phyloP scores from a whole-genome alignment of 2,888 invertebrate genomes.

The Drosophila helvetica region DNA sequence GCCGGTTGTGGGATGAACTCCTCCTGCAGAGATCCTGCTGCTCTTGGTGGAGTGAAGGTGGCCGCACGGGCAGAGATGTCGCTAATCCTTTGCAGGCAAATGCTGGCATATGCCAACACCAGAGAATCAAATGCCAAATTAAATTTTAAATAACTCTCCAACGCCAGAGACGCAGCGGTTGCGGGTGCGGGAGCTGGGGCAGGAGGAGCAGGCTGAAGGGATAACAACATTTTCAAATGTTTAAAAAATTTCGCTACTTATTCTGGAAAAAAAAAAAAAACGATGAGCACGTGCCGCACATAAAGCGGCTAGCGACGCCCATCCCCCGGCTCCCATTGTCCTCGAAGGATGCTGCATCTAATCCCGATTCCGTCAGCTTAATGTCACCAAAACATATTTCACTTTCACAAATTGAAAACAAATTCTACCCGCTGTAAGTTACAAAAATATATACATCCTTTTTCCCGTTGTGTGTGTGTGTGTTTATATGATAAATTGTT shows the following conservation, averaged over 20 bases:
- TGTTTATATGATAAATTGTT: conserved; percentile 56
- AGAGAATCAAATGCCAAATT: conserved; percentile 54
- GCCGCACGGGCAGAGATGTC: not conserved
- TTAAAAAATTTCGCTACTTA: conserved; percentile 76
- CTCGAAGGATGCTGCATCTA: conserved; percentile 70
- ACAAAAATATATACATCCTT: conserved; percentile 50
- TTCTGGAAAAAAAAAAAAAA: conserved; percentile 69
- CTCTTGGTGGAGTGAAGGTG: not conserved
- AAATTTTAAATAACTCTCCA: conserved; percentile 49
- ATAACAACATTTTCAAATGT: conserved; percentile 76
- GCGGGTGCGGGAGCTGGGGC: not conserved
- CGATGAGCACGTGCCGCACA: conserved; percentile 79
- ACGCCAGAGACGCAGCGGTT: conserved; percentile 29
- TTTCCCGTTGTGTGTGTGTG: conserved; percentile 6
- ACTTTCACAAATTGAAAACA: conserved; percentile 78
- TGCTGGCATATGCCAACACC: conserved; percentile 63
- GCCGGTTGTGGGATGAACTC: not conserved
- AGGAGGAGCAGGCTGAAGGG: conserved; percentile 26
- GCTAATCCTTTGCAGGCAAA: conserved; percentile 69
- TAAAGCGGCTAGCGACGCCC: conserved; percentile 51
- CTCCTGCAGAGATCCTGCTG: not conserved
- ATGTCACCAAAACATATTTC: conserved; percentile 84
- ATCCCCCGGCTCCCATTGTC: conserved; percentile 45
- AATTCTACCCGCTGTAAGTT: conserved; percentile 64
- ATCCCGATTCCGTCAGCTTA: conserved; percentile 83